Evolutionary conservation across 2,113 vertebrate species (phyloP).

Genomic region (Poecilia latipinna): DNA sequence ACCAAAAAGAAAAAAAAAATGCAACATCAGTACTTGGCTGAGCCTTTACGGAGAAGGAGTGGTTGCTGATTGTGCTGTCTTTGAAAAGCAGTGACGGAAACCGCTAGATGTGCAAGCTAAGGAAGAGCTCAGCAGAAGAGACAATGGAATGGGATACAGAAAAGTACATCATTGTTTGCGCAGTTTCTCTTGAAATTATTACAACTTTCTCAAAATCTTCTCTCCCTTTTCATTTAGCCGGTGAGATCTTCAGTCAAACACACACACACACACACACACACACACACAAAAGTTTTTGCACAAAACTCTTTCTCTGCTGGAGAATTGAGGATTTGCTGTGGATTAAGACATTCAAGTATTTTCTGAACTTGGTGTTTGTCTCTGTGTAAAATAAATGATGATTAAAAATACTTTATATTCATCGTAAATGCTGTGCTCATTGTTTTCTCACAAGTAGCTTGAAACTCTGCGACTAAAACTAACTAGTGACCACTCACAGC

Average conservation of each 20-base stretch:
- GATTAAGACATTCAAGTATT: constrained; percentile 1
- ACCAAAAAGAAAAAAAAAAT: not conserved
- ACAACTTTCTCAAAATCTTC: constrained; percentile 8
- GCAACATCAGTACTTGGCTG: constrained; percentile 5
- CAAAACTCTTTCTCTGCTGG: not conserved
- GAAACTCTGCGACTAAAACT: too few relatives aligned
- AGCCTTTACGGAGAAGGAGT: constrained; percentile 26
- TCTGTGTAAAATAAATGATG: not conserved
- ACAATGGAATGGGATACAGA: not conserved
- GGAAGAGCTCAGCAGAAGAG: constrained; percentile 12
- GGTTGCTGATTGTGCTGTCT: constrained; percentile 24
- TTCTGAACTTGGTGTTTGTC: not conserved
- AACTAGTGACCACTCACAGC: too few relatives aligned
- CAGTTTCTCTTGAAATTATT: constrained; percentile 8
- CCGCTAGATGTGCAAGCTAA: constrained; percentile 7
- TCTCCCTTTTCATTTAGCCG: constrained; percentile 13
- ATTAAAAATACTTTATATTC: not conserved
- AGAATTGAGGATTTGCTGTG: not conserved
- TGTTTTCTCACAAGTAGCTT: too few relatives aligned
- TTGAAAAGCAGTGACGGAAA: constrained; percentile 13
- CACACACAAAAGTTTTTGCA: not conserved
- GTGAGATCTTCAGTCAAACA: constrained; percentile 2
- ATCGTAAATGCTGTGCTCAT: too few relatives aligned
- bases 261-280: not conserved
- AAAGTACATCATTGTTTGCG: not conserved